These are phyloP conservation scores for Watsonalla binaria DNA, from an alignment of 2,888 invertebrate species.

Conservation along the genomic window DNA sequence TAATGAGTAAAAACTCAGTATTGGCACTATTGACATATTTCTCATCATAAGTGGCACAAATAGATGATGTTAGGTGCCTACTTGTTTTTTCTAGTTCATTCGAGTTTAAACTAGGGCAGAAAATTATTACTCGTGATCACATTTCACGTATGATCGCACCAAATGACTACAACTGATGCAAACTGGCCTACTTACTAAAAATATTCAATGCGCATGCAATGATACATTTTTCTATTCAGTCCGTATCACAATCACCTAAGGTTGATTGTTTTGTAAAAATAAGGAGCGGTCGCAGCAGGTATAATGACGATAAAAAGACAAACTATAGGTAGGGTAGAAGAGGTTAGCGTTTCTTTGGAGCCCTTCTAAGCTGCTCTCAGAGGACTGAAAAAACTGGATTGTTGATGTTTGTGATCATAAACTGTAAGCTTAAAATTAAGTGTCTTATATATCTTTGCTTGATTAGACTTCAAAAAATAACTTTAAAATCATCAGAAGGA, in stretches of 20 bases:
- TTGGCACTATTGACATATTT: too few species aligned
- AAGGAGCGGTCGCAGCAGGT: slow-evolving; percentile 4
- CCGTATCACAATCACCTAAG: slow-evolving; percentile 10
- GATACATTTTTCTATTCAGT: slow-evolving; percentile 3
- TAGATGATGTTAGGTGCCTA: neutral
- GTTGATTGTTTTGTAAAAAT: slow-evolving; percentile 11
- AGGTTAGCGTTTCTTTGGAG: slow-evolving; percentile 14
- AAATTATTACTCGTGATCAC: slow-evolving; percentile 41
- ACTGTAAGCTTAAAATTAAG: too few species aligned
- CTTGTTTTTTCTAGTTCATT: slow-evolving; percentile 11
- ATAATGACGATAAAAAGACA: slow-evolving; percentile 21
- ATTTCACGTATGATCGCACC: slow-evolving; percentile 43
- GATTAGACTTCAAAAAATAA: too few species aligned
- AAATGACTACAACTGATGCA: slow-evolving; percentile 36
- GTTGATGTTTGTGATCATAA: too few species aligned
- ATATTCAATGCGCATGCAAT: slow-evolving; percentile 29
- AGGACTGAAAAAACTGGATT: too few species aligned
- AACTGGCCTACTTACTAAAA: slow-evolving; percentile 44
- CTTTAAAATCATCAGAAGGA: too few species aligned
- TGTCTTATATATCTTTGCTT: too few species aligned
- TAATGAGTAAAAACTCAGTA: too few species aligned
- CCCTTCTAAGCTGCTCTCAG: neutral
- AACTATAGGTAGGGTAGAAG: slow-evolving; percentile 12
- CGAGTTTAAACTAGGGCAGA: slow-evolving; percentile 31
- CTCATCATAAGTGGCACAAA: neutral